phyloP scores from a whole-genome alignment of 2,888 invertebrate species.

The Lampropteryx suffumata region DNA sequence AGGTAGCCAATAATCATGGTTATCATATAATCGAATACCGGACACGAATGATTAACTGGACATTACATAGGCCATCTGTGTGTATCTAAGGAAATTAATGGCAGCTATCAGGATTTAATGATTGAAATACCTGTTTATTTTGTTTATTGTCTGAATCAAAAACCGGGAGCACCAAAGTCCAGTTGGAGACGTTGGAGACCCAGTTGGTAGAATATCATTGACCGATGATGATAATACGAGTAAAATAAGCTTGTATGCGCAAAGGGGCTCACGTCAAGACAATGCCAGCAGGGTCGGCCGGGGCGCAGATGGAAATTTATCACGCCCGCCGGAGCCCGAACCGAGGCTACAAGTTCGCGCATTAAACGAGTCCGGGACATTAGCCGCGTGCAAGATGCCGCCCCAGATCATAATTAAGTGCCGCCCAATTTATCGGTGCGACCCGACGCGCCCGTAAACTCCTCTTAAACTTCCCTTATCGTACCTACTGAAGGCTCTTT shows the following conservation, averaged over 20 bases:
- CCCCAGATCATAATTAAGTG: slow-evolving; percentile 83
- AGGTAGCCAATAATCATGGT: slow-evolving; percentile 33
- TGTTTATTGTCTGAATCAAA: slow-evolving; percentile 8
- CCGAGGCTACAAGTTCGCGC: slow-evolving; percentile 76
- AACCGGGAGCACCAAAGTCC: too few relatives aligned
- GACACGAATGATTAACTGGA: slow-evolving; percentile 28
- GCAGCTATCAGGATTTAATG: slow-evolving; percentile 19
- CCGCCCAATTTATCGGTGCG: slow-evolving; percentile 82
- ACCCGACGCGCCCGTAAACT: slow-evolving; percentile 74
- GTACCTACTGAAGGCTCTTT: slow-evolving; percentile 78
- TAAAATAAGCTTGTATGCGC: slow-evolving; percentile 16
- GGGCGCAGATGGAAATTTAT: slow-evolving; percentile 78
- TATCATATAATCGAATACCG: slow-evolving; percentile 28
- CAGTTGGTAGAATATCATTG: slow-evolving; percentile 4
- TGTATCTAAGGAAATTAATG: slow-evolving; percentile 27
- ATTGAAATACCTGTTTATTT: slow-evolving; percentile 13
- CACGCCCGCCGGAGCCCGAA: slow-evolving; percentile 72
- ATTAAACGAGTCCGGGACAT: slow-evolving; percentile 82
- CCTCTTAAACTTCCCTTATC: slow-evolving; percentile 81
- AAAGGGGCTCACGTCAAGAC: slow-evolving; percentile 28
- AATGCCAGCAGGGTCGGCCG: slow-evolving; percentile 47
- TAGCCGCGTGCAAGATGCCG: slow-evolving; percentile 82
- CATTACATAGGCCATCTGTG: slow-evolving; percentile 28
- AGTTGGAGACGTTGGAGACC: background rate
- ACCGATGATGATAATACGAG: slow-evolving; percentile 11